Evolutionary conservation across 2,888 invertebrate species (phyloP).

Genomic region (Tachina fera): DNA sequence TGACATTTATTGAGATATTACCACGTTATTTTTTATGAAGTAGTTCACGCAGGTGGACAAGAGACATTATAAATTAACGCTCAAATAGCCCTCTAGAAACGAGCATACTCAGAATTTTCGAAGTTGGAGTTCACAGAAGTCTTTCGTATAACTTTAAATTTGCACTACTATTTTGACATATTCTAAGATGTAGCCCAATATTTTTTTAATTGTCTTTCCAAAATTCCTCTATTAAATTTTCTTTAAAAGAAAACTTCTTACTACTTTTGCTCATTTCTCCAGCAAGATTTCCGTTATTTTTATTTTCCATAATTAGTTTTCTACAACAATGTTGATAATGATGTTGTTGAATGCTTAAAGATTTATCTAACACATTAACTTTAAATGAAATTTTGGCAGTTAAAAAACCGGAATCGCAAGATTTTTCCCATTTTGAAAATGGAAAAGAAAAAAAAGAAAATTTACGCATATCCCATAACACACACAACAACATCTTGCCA

Average conservation of each 20-base stretch:
- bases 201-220: not conserved
- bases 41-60: too few species aligned
- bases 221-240: not conserved
- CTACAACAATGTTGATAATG: conserved; percentile 47
- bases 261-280: conserved; percentile 5
- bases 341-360: conserved; percentile 61
- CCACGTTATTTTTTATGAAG: too few species aligned
- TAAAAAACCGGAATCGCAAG: conserved; percentile 39
- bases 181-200: too few species aligned
- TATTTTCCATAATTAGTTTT: conserved; percentile 3
- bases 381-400: conserved; percentile 29
- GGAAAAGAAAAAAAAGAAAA: conserved; percentile 21
- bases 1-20: too few species aligned
- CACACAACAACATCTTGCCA: conserved; percentile 15
- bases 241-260: not conserved
- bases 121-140: too few species aligned
- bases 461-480: conserved; percentile 59
- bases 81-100: too few species aligned
- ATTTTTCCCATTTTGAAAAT: conserved; percentile 12
- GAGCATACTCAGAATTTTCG: too few species aligned
- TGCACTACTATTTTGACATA: too few species aligned
- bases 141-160: too few species aligned
- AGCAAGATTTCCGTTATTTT: conserved; percentile 18
- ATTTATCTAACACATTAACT: conserved; percentile 41
- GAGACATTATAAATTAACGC: too few species aligned